Base-by-base conservation (phyloP, 2,113 vertebrate genomes). In the Oreotrochilus melanogaster region DNA sequence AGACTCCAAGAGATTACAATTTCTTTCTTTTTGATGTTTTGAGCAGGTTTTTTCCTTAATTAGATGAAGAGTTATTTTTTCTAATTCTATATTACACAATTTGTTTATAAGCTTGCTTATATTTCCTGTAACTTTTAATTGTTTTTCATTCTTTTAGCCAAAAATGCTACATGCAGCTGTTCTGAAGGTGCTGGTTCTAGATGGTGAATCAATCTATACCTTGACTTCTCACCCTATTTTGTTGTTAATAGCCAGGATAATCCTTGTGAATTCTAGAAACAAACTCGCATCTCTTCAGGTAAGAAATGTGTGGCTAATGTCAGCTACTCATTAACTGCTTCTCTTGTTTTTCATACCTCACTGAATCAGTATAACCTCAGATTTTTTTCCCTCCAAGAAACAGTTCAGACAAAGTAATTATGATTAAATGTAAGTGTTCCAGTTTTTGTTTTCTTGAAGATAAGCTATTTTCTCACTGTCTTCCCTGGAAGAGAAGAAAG, bases 141-240 rank as follows among this genome's bases (percentile, higher is more conserved):
- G 10, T 51, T 37, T 35, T 67, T 74, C 16, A 22, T 51, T 84
- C 62, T 97, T 97, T 81, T 92, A 99, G 98, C 70, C 95, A n/a
- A 97, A 97, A 86, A 48, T 65, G 27, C 45, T 98, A 73, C 96
- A 90, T 42, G 89, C 98, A 22, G 48, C 94, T 42, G 28, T 99
- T 95, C 95, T 98, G 91, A 98, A 95, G 89, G 82, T 95, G 85
- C 98, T 99, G 56, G 65, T 98, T 94, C 97, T 99, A 93, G 99
- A 99, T 69, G 99, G 99, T 31, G 99, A 99, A 98, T 98, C 98
- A 1, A 82, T 99, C n/a, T 99, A 99, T 96, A 98, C 98, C 89
- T 97, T 99, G 96, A 98, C 98, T 45, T 95, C 95, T 56, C 98
- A 98, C 88, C 98, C 99, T 37, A 35, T 99, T 53, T 98, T 99